These are phyloP conservation scores for Odontothrips loti DNA, from an alignment of 2,888 invertebrate genomes.

Conservation along the genomic window DNA sequence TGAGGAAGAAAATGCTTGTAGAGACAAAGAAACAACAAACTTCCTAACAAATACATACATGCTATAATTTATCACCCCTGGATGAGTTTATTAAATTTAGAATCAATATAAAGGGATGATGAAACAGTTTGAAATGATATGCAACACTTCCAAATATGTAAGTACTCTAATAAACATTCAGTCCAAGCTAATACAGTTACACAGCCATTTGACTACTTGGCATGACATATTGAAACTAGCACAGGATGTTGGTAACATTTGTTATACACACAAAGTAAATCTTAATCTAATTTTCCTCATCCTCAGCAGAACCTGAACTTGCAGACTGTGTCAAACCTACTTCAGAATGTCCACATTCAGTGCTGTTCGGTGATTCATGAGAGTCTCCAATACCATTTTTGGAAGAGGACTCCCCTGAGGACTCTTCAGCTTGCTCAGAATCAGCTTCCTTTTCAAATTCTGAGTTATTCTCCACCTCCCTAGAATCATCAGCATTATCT, in stretches of 20 bases:
- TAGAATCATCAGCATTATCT: constrained; percentile 34
- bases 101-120: neutral
- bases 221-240: too few relatives aligned
- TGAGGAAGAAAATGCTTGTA: neutral
- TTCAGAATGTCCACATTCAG: too few relatives aligned
- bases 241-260: too few relatives aligned
- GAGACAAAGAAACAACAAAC: neutral
- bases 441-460: constrained; percentile 35
- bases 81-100: neutral
- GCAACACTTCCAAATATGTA: neutral
- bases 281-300: too few relatives aligned
- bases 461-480: constrained; percentile 34
- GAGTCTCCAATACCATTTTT: too few relatives aligned
- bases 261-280: too few relatives aligned
- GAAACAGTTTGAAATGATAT: neutral
- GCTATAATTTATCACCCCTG: neutral
- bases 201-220: neutral
- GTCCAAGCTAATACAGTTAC: neutral
- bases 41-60: neutral
- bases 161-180: neutral
- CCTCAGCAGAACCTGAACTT: too few relatives aligned
- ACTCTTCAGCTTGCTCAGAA: constrained; percentile 41
- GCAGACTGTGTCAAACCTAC: too few relatives aligned
- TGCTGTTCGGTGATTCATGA: too few relatives aligned
- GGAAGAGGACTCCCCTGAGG: neutral